These are phyloP conservation scores for Drosophila macrospina DNA, from an alignment of 2,888 invertebrate species.

Conservation along the genomic window DNA sequence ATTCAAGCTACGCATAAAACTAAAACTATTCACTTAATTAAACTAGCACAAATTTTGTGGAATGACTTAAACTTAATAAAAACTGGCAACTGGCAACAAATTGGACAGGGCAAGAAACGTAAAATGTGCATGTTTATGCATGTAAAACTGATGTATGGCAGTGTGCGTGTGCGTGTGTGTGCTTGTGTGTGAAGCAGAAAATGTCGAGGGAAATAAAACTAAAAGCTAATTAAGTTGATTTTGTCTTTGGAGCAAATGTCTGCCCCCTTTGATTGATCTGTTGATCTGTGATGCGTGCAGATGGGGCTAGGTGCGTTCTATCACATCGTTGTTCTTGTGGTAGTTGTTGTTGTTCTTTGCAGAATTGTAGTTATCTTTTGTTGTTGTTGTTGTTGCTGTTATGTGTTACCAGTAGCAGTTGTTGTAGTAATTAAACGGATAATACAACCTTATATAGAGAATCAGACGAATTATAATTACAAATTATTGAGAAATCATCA, in stretches of 20 bases:
- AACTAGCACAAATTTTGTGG: constrained; percentile 55
- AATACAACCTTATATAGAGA: constrained; percentile 83
- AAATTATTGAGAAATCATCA: constrained; percentile 50
- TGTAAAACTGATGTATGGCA: neutral
- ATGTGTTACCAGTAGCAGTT: constrained; percentile 79
- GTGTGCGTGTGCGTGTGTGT: no score
- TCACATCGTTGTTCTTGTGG: constrained; percentile 42
- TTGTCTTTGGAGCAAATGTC: constrained; percentile 3
- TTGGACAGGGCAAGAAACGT: constrained; percentile 19
- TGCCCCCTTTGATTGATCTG: constrained; percentile 1
- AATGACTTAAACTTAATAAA: constrained; percentile 56
- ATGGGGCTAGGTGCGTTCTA: constrained; percentile 34
- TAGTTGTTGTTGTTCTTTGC: constrained; percentile 31
- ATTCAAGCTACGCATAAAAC: constrained; percentile 41
- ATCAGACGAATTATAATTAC: constrained; percentile 44
- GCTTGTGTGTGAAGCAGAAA: no score
- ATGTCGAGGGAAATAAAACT: constrained; percentile 17
- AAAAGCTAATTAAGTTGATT: constrained; percentile 47
- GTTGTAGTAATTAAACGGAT: constrained; percentile 85
- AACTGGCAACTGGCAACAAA: constrained; percentile 57
- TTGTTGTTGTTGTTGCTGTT: constrained; percentile 43
- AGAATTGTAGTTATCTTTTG: constrained; percentile 27
- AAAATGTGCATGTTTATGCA: constrained; percentile 18
- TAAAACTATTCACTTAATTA: constrained; percentile 62
- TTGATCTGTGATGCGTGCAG: constrained; percentile 35